Percentiles rank a stretch among this genome's conserved stretches.
Evolutionary conservation across 2,113 vertebrate genomes (phyloP).

Genomic region (Gopherus flavomarginatus): DNA sequence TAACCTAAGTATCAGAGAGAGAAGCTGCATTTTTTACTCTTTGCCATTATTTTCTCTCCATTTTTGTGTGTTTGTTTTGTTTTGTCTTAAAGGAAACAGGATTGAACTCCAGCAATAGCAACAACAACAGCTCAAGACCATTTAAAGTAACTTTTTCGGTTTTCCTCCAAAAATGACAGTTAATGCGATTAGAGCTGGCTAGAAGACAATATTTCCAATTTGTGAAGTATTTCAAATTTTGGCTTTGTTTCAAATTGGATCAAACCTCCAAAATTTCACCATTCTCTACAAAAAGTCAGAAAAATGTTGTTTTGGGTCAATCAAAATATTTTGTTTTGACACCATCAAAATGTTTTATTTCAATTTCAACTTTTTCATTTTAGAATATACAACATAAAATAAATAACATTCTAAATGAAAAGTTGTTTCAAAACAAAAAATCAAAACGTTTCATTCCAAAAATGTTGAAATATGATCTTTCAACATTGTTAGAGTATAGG

Average conservation of each 20-base stretch:
- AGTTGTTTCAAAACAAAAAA: not conserved
- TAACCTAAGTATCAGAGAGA: not conserved
- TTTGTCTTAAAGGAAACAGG: not conserved
- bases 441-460: not conserved
- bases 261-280: not conserved
- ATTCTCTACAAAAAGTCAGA: not conserved
- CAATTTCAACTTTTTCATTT: not conserved
- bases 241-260: not conserved
- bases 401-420: not conserved
- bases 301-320: not conserved
- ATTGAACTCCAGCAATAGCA: not conserved
- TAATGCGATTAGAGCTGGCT: not conserved
- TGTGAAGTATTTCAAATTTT: not conserved
- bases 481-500: not conserved
- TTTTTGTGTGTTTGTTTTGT: not conserved
- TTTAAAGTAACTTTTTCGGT: not conserved
- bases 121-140: not conserved
- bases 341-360: not conserved
- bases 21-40: not conserved
- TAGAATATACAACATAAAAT: not conserved
- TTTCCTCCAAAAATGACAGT: not conserved
- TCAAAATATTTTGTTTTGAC: not conserved
- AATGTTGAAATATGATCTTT: not conserved
- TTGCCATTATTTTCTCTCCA: constrained; percentile 16
- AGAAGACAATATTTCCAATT: not conserved